These are phyloP conservation scores for Sigmodon hispidus DNA, from an alignment of 2,113 vertebrate genomes.

Conservation along the genomic window DNA sequence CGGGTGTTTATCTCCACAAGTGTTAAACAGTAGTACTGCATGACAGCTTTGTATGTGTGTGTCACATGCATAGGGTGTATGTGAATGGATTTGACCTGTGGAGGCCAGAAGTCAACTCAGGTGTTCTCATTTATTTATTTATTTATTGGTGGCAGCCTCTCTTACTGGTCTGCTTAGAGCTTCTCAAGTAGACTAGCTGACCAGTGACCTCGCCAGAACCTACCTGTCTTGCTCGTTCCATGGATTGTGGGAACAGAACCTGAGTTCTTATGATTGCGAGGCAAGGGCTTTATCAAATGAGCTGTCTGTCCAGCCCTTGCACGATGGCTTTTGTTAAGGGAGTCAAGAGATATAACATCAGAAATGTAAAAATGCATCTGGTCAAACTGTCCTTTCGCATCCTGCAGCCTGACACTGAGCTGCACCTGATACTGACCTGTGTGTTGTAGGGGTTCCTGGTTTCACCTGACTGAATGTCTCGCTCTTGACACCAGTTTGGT, in stretches of 20 bases:
- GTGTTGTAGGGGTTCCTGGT: not conserved
- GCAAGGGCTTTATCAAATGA: not conserved
- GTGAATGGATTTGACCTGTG: not conserved
- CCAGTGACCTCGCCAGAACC: not conserved
- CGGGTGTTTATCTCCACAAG: too few relatives aligned
- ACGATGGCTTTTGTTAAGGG: not conserved
- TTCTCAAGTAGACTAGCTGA: not conserved
- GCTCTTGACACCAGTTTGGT: not conserved
- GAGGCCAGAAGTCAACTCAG: not conserved
- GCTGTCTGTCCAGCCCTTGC: too few relatives aligned
- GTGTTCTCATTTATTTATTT: not conserved
- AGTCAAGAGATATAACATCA: not conserved
- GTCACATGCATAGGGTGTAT: not conserved
- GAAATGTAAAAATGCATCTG: not conserved
- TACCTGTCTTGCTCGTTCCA: not conserved
- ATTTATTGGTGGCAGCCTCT: not conserved
- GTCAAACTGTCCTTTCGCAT: not conserved
- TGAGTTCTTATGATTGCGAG: not conserved
- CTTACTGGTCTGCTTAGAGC: not conserved
- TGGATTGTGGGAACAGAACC: not conserved
- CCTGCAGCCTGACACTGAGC: fast-evolving
- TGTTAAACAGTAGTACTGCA: not conserved
- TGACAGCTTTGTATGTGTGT: not conserved
- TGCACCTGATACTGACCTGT: not conserved
- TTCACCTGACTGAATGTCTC: not conserved